Percentiles rank a stretch among this genome's conserved stretches.
Evolutionary conservation across 2,797 vertebrate species (phyloP).

Genomic region (Denticeps clupeoides): DNA sequence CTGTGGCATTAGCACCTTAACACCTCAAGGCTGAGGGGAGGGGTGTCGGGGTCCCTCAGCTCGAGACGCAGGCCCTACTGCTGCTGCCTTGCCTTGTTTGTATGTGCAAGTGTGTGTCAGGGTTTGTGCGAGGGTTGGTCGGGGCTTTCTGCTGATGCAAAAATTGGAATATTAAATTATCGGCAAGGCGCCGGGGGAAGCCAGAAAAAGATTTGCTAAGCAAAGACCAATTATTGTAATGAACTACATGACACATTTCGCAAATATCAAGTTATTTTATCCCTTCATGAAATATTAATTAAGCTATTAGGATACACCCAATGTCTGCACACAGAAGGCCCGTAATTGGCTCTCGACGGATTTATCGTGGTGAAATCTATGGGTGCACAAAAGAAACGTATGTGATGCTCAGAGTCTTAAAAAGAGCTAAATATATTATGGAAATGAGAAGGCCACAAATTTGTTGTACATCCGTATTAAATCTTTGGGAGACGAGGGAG

Average conservation of each 20-base stretch:
- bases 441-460: constrained; percentile 51
- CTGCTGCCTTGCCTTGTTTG: no score
- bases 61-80: no score
- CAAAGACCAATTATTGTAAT: constrained; percentile 63
- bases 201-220: constrained; percentile 57
- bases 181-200: constrained; percentile 29
- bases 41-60: no score
- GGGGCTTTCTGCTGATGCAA: not conserved
- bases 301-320: constrained; percentile 61
- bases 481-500: constrained; percentile 53
- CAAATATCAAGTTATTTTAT: constrained; percentile 38
- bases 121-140: not conserved
- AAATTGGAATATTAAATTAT: not conserved
- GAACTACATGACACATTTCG: constrained; percentile 50
- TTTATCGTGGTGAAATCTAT: constrained; percentile 48
- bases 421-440: constrained; percentile 44
- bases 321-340: constrained; percentile 48
- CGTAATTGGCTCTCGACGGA: constrained; percentile 64
- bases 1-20: constrained; percentile 53
- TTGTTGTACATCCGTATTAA: constrained; percentile 44
- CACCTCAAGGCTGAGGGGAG: no score
- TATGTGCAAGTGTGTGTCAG: not conserved
- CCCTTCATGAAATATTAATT: constrained; percentile 60
- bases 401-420: not conserved
- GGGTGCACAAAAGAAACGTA: constrained; percentile 14